Conservation (phyloP, 2,888 invertebrate genomes). For the Cheilosia scutellata region DNA sequence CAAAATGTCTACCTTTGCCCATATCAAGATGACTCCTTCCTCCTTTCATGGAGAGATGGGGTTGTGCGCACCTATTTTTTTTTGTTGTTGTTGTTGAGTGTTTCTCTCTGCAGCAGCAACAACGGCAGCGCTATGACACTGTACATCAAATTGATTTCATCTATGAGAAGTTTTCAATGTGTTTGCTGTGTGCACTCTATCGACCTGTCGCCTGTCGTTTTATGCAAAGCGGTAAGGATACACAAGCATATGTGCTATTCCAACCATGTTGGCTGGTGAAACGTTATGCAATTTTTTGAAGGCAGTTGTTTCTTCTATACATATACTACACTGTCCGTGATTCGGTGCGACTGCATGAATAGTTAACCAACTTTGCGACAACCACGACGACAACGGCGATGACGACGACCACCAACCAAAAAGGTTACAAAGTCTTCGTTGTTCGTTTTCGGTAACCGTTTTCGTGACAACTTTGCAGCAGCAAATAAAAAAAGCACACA, state of each 20-base stretch:
- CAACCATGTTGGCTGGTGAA: constrained; percentile 24
- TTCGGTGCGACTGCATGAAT: constrained; percentile 73
- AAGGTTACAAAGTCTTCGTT: constrained; percentile 67
- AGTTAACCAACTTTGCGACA: constrained; percentile 71
- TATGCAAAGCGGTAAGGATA: constrained; percentile 50
- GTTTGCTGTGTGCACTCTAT: constrained; percentile 65
- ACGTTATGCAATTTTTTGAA: constrained; percentile 71
- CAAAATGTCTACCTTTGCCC: constrained; percentile 59
- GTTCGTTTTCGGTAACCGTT: constrained; percentile 64
- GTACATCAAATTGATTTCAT: constrained; percentile 76
- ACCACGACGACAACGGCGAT: constrained; percentile 50
- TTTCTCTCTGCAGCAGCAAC: constrained; percentile 25
- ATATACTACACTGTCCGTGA: constrained; percentile 58
- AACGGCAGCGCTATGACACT: constrained; percentile 73
- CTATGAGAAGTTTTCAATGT: constrained; percentile 75
- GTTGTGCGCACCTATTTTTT: constrained; percentile 42
- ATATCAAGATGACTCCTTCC: constrained; percentile 73
- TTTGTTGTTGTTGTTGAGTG: neutral
- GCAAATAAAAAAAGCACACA: constrained; percentile 15
- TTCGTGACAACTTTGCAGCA: constrained; percentile 70
- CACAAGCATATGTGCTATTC: constrained; percentile 50
- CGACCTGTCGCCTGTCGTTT: constrained; percentile 75
- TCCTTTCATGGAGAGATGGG: constrained; percentile 63
- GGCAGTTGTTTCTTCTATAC: constrained; percentile 44
- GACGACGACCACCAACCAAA: constrained; percentile 73